Base-by-base conservation (phyloP, 2,797 vertebrate genomes). In the Sciurus carolinensis region DNA sequence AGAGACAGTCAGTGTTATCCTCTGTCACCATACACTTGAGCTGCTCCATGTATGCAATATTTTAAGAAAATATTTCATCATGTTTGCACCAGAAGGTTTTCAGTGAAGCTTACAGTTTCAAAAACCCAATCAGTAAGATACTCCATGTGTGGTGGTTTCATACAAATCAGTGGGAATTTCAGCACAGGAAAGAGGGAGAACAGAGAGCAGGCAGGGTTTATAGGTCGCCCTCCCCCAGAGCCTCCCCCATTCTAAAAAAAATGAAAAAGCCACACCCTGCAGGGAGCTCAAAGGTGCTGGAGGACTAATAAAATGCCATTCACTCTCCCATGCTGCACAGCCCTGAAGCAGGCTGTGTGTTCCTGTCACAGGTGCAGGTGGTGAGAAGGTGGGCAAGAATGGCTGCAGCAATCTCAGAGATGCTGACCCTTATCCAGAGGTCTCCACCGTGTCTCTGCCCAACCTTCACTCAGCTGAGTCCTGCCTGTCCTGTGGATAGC, bases 241-340 rank as follows among this genome's bases (percentile, higher is more conserved):
- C 66, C 17, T 17, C 18, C 24, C 39, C 5, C 20, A 7, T 30
- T 54, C 72, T 77, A 11, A 26, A 54, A 54, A 54, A 36, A 18
- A 22, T 36, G 30, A 39, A 33, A 57, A 36, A 52, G 22, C 15
- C 7, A 20, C 12, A 36, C n/a, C 18, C 77, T 47, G 1, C 28
- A 64, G 77, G 2, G 77, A 1, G 52, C 6, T n/a, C 79, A 22
- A 0, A 84, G 30, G 90, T 30, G 26, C 79, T 77, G 3, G 11
- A 7, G 52, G 18, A 36, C 64, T 18, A 13, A 62, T 3, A 57
- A 50, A 57, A 20, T 1, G 4, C 59, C 69, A 28, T n/a, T 52
- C 42, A 9, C 20, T 22, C 28, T 1, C 0, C 42, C 2, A 8
- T 2, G 15, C 52, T 17, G 4, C 28, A 36, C 22, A 0, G 12